Evolutionary conservation across 2,888 invertebrate genomes (phyloP).

Genomic region (Noctua fimbriata): DNA sequence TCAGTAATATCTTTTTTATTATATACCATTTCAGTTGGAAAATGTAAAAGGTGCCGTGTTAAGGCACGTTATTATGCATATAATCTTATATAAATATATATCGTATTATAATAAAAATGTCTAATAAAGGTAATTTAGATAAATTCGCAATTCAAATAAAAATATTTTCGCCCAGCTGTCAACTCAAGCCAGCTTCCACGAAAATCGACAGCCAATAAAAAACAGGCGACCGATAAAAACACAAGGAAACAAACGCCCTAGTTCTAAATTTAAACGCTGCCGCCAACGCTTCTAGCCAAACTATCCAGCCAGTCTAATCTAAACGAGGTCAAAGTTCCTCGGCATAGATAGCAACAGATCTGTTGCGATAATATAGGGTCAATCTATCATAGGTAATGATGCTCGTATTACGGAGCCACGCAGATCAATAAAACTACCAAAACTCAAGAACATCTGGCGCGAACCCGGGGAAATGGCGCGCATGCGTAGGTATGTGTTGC

Average conservation of each 20-base stretch:
- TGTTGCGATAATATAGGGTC: constrained; percentile 63
- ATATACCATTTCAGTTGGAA: neutral
- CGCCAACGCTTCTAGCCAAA: constrained; percentile 31
- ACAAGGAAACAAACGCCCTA: constrained; percentile 31
- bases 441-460: constrained; percentile 84
- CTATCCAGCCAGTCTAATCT: constrained; percentile 41
- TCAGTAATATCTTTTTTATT: neutral
- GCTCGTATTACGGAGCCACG: constrained; percentile 70
- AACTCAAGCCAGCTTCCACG: neutral
- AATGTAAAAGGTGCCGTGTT: neutral
- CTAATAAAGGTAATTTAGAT: neutral
- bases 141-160: neutral
- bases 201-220: constrained; percentile 4
- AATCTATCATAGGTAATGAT: constrained; percentile 77
- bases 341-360: constrained; percentile 55
- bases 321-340: constrained; percentile 53
- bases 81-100: no score
- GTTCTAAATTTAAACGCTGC: constrained; percentile 43
- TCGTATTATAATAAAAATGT: neutral
- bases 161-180: neutral
- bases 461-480: constrained; percentile 76
- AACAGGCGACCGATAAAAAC: constrained; percentile 11
- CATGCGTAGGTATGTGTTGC: constrained; percentile 82
- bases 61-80: neutral
- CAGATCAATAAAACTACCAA: constrained; percentile 88